phyloP scores from a whole-genome alignment of 2,113 vertebrate species.

The Eupsittula cactorum region DNA sequence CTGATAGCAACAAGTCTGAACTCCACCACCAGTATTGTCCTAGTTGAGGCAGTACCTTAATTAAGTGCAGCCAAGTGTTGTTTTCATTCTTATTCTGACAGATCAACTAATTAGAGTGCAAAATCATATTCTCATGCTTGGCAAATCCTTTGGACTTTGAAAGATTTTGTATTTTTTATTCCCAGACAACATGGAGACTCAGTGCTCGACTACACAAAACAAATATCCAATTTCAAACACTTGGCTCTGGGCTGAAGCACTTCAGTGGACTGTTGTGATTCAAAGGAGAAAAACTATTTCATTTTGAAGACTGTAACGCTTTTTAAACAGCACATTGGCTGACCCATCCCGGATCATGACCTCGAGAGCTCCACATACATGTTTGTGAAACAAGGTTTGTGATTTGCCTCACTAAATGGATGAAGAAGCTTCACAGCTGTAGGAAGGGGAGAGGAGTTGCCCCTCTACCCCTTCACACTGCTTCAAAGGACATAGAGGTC shows the following conservation, averaged over 20 bases:
- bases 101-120: constrained; percentile 3
- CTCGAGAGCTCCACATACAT: not conserved
- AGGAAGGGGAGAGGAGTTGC: not conserved
- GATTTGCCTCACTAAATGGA: not conserved
- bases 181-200: constrained; percentile 21
- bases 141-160: constrained; percentile 10
- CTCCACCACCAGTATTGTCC: not conserved
- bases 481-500: not conserved
- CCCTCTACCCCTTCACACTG: not conserved
- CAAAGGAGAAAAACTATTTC: constrained; percentile 25
- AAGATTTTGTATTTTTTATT: not conserved
- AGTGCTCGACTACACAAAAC: not conserved
- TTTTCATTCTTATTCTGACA: not conserved
- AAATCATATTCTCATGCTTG: constrained; percentile 13
- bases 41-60: not conserved
- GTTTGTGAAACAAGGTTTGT: not conserved
- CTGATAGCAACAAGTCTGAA: not conserved
- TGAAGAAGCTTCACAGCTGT: not conserved
- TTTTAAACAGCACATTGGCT: constrained; percentile 35
- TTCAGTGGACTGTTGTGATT: constrained; percentile 12
- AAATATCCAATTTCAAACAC: constrained; percentile 47
- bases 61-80: not conserved
- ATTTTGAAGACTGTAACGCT: constrained; percentile 2
- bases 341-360: not conserved
- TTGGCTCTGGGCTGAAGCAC: constrained; percentile 42